Conservation (phyloP, 2,888 invertebrate species). For the Cosmopolites sordidus region DNA sequence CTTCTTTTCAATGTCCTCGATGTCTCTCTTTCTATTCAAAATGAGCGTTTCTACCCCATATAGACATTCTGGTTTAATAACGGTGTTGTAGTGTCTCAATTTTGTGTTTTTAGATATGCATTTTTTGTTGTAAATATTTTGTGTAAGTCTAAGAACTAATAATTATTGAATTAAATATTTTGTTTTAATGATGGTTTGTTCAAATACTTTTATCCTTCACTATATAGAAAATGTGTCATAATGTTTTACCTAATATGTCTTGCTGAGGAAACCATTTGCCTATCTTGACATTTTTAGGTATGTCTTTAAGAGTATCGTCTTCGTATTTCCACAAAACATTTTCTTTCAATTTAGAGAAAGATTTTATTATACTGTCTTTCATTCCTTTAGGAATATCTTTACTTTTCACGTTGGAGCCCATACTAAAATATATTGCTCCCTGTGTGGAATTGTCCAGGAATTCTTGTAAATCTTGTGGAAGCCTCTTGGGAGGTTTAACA, state of each 20-base stretch:
- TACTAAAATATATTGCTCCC: slow-evolving; percentile 56
- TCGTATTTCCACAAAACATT: slow-evolving; percentile 69
- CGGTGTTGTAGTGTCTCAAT: too few species aligned
- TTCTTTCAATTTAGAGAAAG: slow-evolving; percentile 57
- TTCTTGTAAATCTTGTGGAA: slow-evolving; percentile 49
- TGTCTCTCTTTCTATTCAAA: too few species aligned
- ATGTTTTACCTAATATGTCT: slow-evolving; percentile 34
- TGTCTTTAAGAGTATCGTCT: slow-evolving; percentile 41
- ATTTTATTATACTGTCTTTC: slow-evolving; percentile 52
- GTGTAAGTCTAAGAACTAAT: too few species aligned
- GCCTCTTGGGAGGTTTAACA: slow-evolving; percentile 31
- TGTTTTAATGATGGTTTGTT: too few species aligned
- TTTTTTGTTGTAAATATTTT: too few species aligned
- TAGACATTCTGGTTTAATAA: too few species aligned
- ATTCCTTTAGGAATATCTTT: slow-evolving; percentile 54
- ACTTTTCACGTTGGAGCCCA: slow-evolving; percentile 58
- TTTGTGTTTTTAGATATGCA: too few species aligned
- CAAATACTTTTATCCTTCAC: too few species aligned
- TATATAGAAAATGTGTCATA: too few species aligned
- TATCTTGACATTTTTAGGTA: slow-evolving; percentile 44
- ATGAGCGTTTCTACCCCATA: too few species aligned
- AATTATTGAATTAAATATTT: too few species aligned
- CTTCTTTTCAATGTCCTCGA: too few species aligned
- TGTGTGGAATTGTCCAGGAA: slow-evolving; percentile 51
- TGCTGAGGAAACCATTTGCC: slow-evolving; percentile 37